Conservation (phyloP, 1,140 invertebrate genomes). For the Melitaea cinxia region DNA sequence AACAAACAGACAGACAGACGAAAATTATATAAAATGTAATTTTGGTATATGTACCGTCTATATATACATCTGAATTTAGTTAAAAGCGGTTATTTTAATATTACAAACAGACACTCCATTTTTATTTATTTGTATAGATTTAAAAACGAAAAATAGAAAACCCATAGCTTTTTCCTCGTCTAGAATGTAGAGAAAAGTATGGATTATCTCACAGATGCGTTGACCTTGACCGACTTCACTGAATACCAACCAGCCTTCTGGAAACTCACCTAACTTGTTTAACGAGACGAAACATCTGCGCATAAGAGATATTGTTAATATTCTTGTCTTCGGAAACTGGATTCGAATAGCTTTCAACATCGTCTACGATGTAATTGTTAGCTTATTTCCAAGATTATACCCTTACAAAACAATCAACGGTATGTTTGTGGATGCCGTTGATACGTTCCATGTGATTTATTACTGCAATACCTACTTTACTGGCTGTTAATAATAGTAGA, state of each 20-base stretch:
- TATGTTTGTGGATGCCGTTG: neutral
- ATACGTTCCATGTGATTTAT: neutral
- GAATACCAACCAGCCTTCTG: slow-evolving; percentile 22
- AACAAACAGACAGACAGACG: too few species aligned
- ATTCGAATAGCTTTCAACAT: slow-evolving; percentile 19
- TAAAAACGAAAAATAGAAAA: too few species aligned
- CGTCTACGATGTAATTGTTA: slow-evolving; percentile 17
- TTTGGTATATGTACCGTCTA: too few species aligned
- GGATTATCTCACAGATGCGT: slow-evolving; percentile 25
- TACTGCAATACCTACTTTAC: neutral
- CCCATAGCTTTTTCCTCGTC: neutral
- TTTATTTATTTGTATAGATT: too few species aligned
- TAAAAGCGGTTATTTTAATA: too few species aligned
- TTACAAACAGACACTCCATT: too few species aligned
- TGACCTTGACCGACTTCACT: slow-evolving; percentile 33
- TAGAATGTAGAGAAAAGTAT: slow-evolving; percentile 14
- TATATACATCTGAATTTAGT: too few species aligned
- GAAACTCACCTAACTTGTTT: slow-evolving; percentile 27
- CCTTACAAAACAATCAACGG: neutral
- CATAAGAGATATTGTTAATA: slow-evolving; percentile 29
- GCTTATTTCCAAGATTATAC: slow-evolving; percentile 3
- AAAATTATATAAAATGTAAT: too few species aligned
- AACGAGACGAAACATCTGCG: slow-evolving; percentile 28
- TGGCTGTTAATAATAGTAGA: too few species aligned
- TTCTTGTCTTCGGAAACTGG: slow-evolving; percentile 23